Evolutionary conservation across 2,113 vertebrate genomes (phyloP), one percentile per base, ranked within the genome.

Genomic region (Leiothrix lutea): DNA sequence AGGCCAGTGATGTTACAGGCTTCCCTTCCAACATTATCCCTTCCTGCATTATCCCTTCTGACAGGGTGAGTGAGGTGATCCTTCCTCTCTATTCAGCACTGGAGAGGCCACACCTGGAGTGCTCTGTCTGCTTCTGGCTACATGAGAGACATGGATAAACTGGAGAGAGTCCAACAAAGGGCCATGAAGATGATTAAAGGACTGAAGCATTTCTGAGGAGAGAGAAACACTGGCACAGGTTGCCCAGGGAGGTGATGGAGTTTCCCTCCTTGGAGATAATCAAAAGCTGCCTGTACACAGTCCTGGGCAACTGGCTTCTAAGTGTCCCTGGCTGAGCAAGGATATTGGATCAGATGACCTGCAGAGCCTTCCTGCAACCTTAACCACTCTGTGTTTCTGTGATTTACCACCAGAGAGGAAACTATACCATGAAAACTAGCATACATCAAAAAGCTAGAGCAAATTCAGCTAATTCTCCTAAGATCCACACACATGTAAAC

Each of bases 261-360:
- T n/a, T 14, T 80, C 33, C 47, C 25, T 60, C 54, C 22, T 28
- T 40, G 28, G 23, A 62, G 26, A 66, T 61, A 61, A 1, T 57
- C 36, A 57, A 25, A 94, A 83, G 26, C 33, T 9, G 3, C 9
- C 36, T 62, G 36, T 65, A 48, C 36, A 33, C 3, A 5, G 42
- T 66, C n/a, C 57, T 53, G 45, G 9, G 15, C 45, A 79, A n/a
- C 3, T 0, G 0, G 23, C 29, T 61, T 17, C 36, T 26, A 51
- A 25, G 10, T 50, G 28, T 54, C 29, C 36, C 51, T 51, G n/a
- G 45, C 16, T 89, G 40, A 65, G 56, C 36, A 83, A 28, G 12
- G 19, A 23, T 3, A 12, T 16, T 79, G 60, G 71, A 74, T 20
- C 45, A 70, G 23, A 51, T 56, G 51, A 56, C 4, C 18, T 75